Conservation (phyloP, 1,140 invertebrate species). For the Heterodera schachtii region DNA sequence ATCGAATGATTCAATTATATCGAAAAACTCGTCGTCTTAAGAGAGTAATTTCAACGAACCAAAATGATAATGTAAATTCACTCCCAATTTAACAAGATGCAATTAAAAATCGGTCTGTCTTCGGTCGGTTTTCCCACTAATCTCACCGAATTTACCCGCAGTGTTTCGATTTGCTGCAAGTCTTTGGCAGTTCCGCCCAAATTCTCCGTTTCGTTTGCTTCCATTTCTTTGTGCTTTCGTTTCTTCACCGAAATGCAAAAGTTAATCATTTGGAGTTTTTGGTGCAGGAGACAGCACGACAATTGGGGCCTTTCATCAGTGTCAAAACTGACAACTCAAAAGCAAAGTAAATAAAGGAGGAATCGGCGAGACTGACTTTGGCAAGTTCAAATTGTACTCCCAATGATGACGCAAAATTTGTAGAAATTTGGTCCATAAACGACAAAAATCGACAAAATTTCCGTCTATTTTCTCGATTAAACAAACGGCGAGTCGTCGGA, state of each 20-base stretch:
- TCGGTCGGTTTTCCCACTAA: too few species aligned
- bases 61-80: too few species aligned
- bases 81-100: too few species aligned
- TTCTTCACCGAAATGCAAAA: slow-evolving; percentile 83
- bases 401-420: slow-evolving; percentile 24
- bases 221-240: slow-evolving; percentile 65
- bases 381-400: slow-evolving; percentile 50
- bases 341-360: not conserved
- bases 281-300: slow-evolving; percentile 85
- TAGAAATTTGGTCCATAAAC: slow-evolving; percentile 46
- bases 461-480: slow-evolving; percentile 26
- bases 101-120: too few species aligned
- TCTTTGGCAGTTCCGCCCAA: not conserved
- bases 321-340: slow-evolving; percentile 41
- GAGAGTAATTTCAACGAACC: slow-evolving; percentile 21
- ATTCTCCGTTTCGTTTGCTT: slow-evolving; percentile 17
- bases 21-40: slow-evolving; percentile 71
- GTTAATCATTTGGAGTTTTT: slow-evolving; percentile 94
- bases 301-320: slow-evolving; percentile 70
- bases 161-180: not conserved
- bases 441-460: slow-evolving; percentile 1
- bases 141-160: too few species aligned
- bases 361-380: slow-evolving; percentile 40
- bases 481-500: slow-evolving; percentile 29
- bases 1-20: slow-evolving; percentile 50